These are phyloP conservation scores for Dicentrarchus labrax DNA, from an alignment of 2,113 vertebrate genomes.

Conservation along the genomic window DNA sequence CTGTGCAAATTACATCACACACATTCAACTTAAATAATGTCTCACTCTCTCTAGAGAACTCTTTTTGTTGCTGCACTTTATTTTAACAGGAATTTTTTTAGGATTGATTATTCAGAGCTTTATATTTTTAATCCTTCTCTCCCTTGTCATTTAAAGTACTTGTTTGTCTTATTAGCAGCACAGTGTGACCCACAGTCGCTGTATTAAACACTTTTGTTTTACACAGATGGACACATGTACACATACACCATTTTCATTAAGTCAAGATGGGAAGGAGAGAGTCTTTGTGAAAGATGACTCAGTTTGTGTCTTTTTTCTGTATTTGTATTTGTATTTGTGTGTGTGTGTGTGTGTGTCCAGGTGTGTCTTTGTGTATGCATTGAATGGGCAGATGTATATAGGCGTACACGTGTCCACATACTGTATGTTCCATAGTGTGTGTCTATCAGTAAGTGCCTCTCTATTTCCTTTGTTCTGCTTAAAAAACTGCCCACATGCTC, in stretches of 20 bases:
- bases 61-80: too few species aligned
- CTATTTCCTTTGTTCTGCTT: slow-evolving; percentile 67
- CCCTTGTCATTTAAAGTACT: too few species aligned
- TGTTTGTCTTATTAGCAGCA: background rate
- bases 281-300: background rate
- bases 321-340: background rate
- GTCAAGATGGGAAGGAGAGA: background rate
- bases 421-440: slow-evolving; percentile 14
- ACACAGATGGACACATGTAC: background rate
- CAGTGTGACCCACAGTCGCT: background rate
- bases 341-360: background rate
- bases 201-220: too few species aligned
- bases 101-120: too few species aligned
- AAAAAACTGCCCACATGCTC: slow-evolving; percentile 71
- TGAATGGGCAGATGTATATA: slow-evolving; percentile 10
- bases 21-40: background rate
- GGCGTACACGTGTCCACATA: slow-evolving; percentile 10
- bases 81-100: too few species aligned
- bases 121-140: too few species aligned
- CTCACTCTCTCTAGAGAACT: too few species aligned
- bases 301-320: background rate
- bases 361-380: background rate
- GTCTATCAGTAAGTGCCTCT: slow-evolving; percentile 50
- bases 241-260: background rate
- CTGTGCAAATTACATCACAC: background rate